phyloP scores from a whole-genome alignment of 2,797 vertebrate genomes.

The Sus cebifrons region DNA sequence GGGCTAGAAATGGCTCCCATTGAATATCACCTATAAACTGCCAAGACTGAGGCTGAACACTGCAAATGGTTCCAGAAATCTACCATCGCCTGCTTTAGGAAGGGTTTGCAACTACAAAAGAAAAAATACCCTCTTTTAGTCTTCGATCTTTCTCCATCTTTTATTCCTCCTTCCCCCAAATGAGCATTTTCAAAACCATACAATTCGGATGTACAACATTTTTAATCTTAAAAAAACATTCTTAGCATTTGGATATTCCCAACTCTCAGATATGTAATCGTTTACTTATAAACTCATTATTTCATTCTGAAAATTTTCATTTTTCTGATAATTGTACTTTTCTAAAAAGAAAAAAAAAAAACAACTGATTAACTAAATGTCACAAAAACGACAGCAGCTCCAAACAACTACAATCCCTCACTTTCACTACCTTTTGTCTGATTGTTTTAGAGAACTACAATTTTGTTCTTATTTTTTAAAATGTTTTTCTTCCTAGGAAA shows the following conservation, averaged over 20 bases:
- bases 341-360: conserved; percentile 50
- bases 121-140: background rate
- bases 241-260: background rate
- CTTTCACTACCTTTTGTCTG: conserved; percentile 36
- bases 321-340: conserved; percentile 62
- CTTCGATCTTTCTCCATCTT: conserved; percentile 48
- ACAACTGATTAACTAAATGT: background rate
- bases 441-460: conserved; percentile 47
- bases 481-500: conserved; percentile 58
- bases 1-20: background rate
- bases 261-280: conserved; percentile 35
- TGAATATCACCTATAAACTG: conserved; percentile 12
- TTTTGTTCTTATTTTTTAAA: conserved; percentile 48
- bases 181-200: conserved; percentile 64
- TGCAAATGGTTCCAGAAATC: conserved; percentile 52
- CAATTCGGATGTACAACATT: conserved; percentile 26
- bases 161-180: conserved; percentile 59
- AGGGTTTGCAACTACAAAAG: background rate
- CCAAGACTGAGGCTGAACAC: conserved; percentile 10
- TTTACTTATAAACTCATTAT: conserved; percentile 56
- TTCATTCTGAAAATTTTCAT: conserved; percentile 70
- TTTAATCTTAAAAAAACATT: conserved; percentile 51
- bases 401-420: conserved; percentile 35
- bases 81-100: background rate
- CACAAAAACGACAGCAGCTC: conserved; percentile 62